phyloP scores from a whole-genome alignment of 2,113 vertebrate species.

The Phaethornis superciliosus region DNA sequence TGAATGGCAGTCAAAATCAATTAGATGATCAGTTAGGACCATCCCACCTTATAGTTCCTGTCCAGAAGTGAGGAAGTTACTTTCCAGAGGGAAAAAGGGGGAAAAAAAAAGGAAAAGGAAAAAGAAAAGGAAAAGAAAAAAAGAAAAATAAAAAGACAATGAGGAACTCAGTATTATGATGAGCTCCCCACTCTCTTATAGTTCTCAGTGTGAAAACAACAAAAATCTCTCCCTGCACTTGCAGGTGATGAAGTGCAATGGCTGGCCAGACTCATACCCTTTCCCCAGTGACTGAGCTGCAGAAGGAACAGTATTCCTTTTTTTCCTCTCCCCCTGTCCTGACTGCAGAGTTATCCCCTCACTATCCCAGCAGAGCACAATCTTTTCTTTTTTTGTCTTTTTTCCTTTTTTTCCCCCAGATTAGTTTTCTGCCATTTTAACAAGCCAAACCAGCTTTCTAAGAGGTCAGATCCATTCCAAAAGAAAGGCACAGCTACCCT shows the following conservation, averaged over 20 bases:
- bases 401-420: fast-evolving
- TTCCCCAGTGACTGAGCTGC: neutral
- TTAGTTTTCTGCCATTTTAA: neutral
- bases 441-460: neutral
- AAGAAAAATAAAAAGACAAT: neutral
- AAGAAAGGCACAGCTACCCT: neutral
- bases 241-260: neutral
- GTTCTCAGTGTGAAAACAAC: neutral
- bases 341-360: neutral
- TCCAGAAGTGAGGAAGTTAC: neutral
- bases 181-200: neutral
- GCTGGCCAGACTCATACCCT: neutral
- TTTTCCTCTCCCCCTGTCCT: neutral
- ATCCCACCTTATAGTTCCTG: neutral
- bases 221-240: neutral
- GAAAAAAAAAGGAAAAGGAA: neutral
- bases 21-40: neutral
- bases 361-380: neutral
- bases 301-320: neutral
- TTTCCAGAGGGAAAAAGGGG: neutral
- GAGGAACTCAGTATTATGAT: too few relatives aligned
- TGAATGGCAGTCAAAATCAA: neutral
- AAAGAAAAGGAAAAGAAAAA: neutral
- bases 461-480: neutral
- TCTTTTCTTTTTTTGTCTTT: neutral